Base-by-base conservation (phyloP, 2,113 vertebrate genomes). In the Tupaia tana region DNA sequence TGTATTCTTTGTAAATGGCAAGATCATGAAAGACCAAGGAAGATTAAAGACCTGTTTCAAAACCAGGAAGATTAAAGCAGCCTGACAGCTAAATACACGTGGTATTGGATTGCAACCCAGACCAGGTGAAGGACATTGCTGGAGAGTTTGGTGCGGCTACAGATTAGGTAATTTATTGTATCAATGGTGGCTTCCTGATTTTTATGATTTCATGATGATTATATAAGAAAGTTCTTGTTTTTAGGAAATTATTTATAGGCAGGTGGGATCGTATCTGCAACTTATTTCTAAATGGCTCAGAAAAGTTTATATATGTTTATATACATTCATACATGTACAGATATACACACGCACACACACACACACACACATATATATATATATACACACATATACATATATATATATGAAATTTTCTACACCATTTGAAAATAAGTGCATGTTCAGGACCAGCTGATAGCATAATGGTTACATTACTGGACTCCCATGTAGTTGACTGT, bases 261-360 rank as follows among this genome's bases (percentile, higher is more conserved):
- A 70, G n/a, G 70, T 70, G 27, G 8, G 27, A 31, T 64, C 27
- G 31, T 59, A 12, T 20, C 18, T 34, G 12, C 24, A n/a, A 43
- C 16, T 66, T 86, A 70, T 25, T 96, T 71, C 66, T 25, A 59
- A 73, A 78, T 59, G 18, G n/a, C 61, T 93, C 75, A 87, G 70
- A 56, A 90, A 66, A 73, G 16, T 80, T 67, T 43, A 83, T 22
- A 71, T 13, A 34, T 63, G 15, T 73, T 14, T 73, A n/a, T 70
- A 13, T 13, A 29, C 14, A 10, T 82, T 22, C 10, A 67, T 25
- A 67, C 22, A 67, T 67, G 25, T 24, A 25, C 9, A 9, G 8
- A 27, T 25, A 67, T 25, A n/a, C 7, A 9, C 63, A 61, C 7
- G 18, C 7, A 9, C 61, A 61, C 7, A 34, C 6, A 63, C 6